Evolutionary conservation across 2,797 vertebrate genomes (phyloP).

Genomic region (Cephalopachus bancanus): DNA sequence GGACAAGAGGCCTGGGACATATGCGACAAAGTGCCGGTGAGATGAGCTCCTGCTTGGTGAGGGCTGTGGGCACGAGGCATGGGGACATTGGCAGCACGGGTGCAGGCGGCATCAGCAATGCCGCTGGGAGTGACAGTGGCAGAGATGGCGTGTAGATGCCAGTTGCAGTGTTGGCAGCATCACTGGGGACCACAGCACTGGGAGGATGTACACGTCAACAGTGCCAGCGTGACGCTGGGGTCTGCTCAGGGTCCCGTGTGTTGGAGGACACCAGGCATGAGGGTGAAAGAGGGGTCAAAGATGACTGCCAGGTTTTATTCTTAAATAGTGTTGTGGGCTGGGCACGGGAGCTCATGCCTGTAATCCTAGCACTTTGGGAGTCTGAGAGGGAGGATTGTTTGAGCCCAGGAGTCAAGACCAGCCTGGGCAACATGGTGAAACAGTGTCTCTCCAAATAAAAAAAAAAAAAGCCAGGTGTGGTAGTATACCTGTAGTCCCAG

Average conservation of each 20-base stretch:
- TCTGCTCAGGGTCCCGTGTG: rapidly evolving
- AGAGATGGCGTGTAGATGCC: not conserved
- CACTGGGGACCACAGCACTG: not conserved
- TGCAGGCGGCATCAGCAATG: not conserved
- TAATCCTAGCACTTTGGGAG: too few relatives aligned
- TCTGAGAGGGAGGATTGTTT: too few relatives aligned
- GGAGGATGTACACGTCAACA: not conserved
- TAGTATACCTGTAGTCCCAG: too few relatives aligned
- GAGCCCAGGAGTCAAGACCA: too few relatives aligned
- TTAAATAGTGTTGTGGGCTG: not conserved
- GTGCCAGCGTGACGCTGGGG: not conserved
- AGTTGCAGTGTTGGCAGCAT: not conserved
- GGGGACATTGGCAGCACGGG: not conserved
- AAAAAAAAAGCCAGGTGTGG: too few relatives aligned
- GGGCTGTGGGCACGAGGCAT: not conserved
- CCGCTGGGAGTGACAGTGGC: not conserved
- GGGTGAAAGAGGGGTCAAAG: not conserved
- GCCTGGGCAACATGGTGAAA: too few relatives aligned
- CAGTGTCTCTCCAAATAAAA: too few relatives aligned
- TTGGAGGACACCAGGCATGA: not conserved
- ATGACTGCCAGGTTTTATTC: not conserved
- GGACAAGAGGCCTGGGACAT: not conserved
- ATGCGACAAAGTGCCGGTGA: not conserved
- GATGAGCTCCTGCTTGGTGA: not conserved
- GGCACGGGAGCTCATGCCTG: too few relatives aligned